Base-by-base conservation (phyloP, 2,797 vertebrate species). In the Austrolebias charrua region DNA sequence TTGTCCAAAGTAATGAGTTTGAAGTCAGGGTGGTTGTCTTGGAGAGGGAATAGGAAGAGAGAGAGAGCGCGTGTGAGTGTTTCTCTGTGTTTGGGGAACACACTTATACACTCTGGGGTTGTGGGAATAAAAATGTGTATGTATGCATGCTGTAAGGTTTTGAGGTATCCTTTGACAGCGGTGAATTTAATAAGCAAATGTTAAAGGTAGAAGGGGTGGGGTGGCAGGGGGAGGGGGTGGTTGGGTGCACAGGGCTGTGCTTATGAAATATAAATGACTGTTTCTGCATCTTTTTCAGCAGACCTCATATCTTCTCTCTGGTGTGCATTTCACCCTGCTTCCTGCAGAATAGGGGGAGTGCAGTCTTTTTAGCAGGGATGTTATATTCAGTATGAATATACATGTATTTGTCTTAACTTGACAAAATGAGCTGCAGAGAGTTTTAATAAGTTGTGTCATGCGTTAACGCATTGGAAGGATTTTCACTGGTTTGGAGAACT, bases 231-330 rank as follows among this genome's bases (percentile, higher is more conserved):
- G 8, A 11, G 11, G 40, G 46, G 40, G 53, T 52, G n/a, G 12
- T 38, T 53, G n/a, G 12, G 42, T 79, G 73, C 68, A 66, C 45
- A 64, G 59, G 74, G 69, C 75, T 78, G 57, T 9, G 50, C 84
- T 89, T 86, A 90, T 91, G 83, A 92, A 90, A 91, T 88, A 90
- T 90, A 82, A 91, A 92, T 91, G 84, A 87, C 71, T 85, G 64
- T 79, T 90, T 88, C 86, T 88, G 83, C 83, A 78, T 89, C 84
- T 81, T 87, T 81, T 80, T 78, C 79, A 76, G 78, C 62, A 18
- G 60, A 63, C 55, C 81, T 78, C 75, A 75, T 84, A 85, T 70
- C 62, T 9, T 81, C 78, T 86, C 78, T 86, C 75, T 75, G 60
- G 81, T 85, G 88, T 83, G 76, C 65, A 82, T 87, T 82, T 80